Conservation (phyloP, 2,113 vertebrate species). For the Brienomyrus longianalis region DNA sequence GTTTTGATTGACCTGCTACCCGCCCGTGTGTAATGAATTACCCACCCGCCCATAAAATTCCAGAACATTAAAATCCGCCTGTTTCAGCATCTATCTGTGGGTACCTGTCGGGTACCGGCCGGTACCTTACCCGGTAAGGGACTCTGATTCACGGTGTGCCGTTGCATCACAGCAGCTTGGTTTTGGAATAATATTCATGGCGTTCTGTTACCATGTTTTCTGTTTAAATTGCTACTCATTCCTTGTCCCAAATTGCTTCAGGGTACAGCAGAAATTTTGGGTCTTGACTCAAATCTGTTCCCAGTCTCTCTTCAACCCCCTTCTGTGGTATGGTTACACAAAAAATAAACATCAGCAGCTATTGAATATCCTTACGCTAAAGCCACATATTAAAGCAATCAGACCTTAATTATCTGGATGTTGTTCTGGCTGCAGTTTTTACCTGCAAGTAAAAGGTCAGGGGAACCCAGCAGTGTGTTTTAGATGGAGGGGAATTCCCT, state of each 20-base stretch:
- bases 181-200: neutral
- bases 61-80: no score
- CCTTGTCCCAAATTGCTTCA: neutral
- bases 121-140: no score
- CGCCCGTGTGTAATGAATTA: no score
- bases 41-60: no score
- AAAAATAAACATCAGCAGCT: neutral
- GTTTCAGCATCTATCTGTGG: no score
- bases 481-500: neutral
- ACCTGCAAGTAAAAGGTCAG: neutral
- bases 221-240: neutral
- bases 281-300: neutral
- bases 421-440: neutral
- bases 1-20: no score
- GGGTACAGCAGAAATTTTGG: neutral
- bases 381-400: neutral
- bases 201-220: neutral
- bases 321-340: neutral
- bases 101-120: no score
- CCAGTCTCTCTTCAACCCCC: neutral
- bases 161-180: neutral
- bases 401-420: neutral
- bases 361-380: neutral
- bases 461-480: neutral
- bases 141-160: neutral